These are phyloP conservation scores for Carollia perspicillata DNA, from an alignment of 2,113 vertebrate species.

Conservation along the genomic window DNA sequence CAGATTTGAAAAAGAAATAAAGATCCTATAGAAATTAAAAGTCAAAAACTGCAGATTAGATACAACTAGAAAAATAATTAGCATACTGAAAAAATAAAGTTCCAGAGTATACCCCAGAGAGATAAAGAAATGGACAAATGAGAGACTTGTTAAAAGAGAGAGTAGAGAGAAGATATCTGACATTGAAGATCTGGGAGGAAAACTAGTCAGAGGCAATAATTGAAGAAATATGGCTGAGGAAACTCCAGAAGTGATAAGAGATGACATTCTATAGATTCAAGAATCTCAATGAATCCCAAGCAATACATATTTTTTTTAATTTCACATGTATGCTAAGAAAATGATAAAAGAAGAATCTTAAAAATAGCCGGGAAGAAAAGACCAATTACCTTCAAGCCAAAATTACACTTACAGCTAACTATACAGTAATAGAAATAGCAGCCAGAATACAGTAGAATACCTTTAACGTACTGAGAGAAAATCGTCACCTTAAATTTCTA, in stretches of 20 bases:
- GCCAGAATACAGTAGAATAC: not conserved
- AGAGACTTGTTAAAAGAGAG: not conserved
- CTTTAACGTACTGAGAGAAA: not conserved
- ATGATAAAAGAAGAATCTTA: not conserved
- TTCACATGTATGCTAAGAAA: not conserved
- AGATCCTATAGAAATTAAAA: not conserved
- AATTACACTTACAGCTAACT: not conserved
- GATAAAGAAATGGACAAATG: not conserved
- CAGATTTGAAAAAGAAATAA: not conserved
- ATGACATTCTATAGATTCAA: not conserved
- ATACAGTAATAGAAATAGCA: not conserved
- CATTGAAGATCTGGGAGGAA: not conserved
- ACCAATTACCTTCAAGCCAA: not conserved
- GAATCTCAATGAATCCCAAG: not conserved
- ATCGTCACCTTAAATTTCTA: not conserved
- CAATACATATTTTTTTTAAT: not conserved
- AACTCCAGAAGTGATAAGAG: not conserved
- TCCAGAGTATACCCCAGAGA: not conserved
- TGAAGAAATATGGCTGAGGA: not conserved
- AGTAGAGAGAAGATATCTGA: not conserved
- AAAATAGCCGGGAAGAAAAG: not conserved
- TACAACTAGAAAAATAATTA: not conserved
- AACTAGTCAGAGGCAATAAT: not conserved
- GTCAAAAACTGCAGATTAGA: not conserved
- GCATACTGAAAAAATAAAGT: not conserved